Evolutionary conservation across 2,888 invertebrate species (phyloP), one percentile per base, ranked within the genome.

Genomic region (Erebia palarica): DNA sequence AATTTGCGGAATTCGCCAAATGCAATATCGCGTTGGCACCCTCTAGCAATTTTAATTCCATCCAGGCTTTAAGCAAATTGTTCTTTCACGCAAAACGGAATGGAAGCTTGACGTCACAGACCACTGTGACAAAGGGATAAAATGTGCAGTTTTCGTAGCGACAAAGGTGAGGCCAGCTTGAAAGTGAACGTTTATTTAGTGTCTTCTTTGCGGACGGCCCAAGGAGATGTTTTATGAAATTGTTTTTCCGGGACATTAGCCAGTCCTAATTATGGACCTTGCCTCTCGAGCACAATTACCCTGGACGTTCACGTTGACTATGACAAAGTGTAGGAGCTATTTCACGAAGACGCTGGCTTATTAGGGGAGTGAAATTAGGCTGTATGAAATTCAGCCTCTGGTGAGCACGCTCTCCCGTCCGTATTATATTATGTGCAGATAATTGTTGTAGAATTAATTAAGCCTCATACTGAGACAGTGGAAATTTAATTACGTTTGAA

Each of bases 211-310:
- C 83, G 83, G 80, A 75, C 81, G 80, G 74, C 79, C 81, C 79
- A 85, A 86, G 84, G 85, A 87, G 88, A 91, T 89, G 87, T 92
- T 91, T 91, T 92, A 92, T 91, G 88, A 92, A 92, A 92, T 92
- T 92, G 91, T 91, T 91, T 93, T 93, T 92, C 90, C 88, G 86
- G 82, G 79, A 92, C 91, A 91, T 92, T 92, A 91, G 85, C 87
- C 88, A 77, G 84, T 83, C 89, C 90, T 93, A 92, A 93, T 93
- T 92, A 92, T 89, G 87, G 83, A 77, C 73, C 78, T 80, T 83
- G 82, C 83, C 85, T 84, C 85, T 79, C 78, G 78, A 82, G 85
- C 82, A 86, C 91, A 89, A 92, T 91, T 91, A 87, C 85, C 86
- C 83, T 88, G 88, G 89, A 87, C 88, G 81, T 88, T 85, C 87